Conservation (phyloP, 2,888 invertebrate species). For the Melinaea marsaeus region DNA sequence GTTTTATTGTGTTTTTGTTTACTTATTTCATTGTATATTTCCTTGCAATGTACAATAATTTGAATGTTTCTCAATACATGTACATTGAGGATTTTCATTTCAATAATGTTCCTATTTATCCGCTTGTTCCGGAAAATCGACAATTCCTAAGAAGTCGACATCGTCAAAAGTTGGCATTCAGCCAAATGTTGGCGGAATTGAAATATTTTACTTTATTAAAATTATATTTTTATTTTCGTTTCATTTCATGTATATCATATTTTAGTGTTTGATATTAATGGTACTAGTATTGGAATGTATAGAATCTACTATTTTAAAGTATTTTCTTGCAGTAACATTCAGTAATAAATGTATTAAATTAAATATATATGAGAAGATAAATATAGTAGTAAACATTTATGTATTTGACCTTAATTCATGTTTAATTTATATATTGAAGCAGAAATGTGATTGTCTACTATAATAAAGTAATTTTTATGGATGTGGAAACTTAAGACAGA, state of each 20-base stretch:
- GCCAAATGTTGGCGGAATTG: conserved; percentile 6
- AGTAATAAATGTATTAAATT: no score
- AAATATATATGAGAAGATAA: no score
- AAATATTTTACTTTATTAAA: conserved; percentile 8
- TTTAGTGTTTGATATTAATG: background rate
- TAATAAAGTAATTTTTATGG: background rate
- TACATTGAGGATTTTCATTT: conserved; percentile 8
- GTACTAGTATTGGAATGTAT: no score
- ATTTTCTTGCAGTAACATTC: no score
- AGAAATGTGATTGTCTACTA: no score
- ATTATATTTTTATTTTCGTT: conserved; percentile 2
- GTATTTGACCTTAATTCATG: no score
- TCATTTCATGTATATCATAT: background rate
- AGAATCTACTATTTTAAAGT: no score
- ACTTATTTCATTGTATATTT: background rate
- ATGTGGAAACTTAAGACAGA: conserved; percentile 12
- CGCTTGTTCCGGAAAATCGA: conserved; percentile 8
- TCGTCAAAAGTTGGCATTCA: conserved; percentile 1
- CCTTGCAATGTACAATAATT: background rate
- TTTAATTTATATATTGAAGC: no score
- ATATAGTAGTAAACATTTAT: no score
- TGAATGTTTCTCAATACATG: conserved; percentile 2
- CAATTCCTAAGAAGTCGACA: conserved; percentile 8
- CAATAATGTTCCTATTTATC: conserved; percentile 8
- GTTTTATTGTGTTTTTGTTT: no score